phyloP scores from a whole-genome alignment of 2,888 invertebrate species.

The Ditula angustiorana region DNA sequence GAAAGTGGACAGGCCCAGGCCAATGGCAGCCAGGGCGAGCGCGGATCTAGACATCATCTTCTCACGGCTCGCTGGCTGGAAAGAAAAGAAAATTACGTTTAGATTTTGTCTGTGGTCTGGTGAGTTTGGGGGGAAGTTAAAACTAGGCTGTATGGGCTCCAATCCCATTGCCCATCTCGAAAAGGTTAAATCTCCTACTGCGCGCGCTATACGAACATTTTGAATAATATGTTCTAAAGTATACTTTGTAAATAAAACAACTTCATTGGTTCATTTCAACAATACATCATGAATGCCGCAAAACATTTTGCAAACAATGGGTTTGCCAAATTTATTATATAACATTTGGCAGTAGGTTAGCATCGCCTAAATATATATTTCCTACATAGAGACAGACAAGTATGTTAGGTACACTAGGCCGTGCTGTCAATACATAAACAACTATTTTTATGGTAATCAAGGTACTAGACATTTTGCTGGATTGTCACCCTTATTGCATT shows the following conservation, averaged over 20 bases:
- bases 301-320: not conserved
- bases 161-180: not conserved
- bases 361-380: not conserved
- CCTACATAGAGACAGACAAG: conserved; percentile 2
- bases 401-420: not conserved
- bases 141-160: not conserved
- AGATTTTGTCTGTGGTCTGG: not conserved
- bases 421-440: not conserved
- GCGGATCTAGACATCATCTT: conserved; percentile 86
- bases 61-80: conserved; percentile 82
- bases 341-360: not conserved
- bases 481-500: too few relatives aligned
- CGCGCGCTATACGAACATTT: too few relatives aligned
- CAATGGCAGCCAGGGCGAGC: conserved; percentile 83
- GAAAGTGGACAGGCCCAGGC: conserved; percentile 86
- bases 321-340: conserved; percentile 9
- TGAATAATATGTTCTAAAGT: not conserved
- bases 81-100: conserved; percentile 48
- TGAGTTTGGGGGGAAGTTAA: not conserved
- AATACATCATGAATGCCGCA: not conserved
- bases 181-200: too few relatives aligned
- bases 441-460: too few relatives aligned
- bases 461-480: too few relatives aligned
- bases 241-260: not conserved
- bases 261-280: not conserved